Evolutionary conservation across 2,113 vertebrate species (phyloP).

Genomic region (Merops nubicus): DNA sequence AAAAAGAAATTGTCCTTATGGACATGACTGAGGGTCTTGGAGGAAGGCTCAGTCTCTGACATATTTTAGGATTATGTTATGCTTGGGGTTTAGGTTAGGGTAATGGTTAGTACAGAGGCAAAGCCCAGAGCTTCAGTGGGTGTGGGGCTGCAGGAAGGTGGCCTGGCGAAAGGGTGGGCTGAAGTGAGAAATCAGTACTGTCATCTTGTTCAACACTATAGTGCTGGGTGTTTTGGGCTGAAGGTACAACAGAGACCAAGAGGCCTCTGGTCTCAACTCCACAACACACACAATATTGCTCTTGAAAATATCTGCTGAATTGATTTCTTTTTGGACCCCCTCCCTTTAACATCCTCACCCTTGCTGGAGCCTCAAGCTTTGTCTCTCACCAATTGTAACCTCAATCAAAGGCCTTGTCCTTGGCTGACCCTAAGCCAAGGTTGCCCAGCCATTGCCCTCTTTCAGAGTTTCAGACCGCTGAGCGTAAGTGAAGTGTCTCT

Average conservation of each 20-base stretch:
- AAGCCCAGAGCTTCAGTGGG: neutral
- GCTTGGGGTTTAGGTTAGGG: neutral
- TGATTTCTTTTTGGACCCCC: neutral
- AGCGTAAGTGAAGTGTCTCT: neutral
- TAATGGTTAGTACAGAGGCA: neutral
- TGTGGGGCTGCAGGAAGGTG: neutral
- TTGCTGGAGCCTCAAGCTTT: neutral
- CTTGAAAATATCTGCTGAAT: neutral
- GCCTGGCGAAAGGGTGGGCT: neutral
- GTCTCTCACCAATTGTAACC: neutral
- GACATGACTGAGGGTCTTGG: neutral
- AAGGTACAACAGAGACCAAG: neutral
- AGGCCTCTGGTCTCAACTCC: neutral
- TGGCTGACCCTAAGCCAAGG: neutral
- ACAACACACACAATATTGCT: accelerated
- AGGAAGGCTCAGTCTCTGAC: neutral
- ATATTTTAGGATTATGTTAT: neutral
- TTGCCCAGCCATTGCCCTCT: neutral
- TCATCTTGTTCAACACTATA: neutral
- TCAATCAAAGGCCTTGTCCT: neutral
- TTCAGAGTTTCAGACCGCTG: neutral
- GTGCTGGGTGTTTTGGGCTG: neutral
- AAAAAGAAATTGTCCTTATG: neutral
- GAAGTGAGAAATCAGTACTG: neutral
- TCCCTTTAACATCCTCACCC: neutral